Conservation (phyloP, 2,888 invertebrate species). For the Dicycla oo region DNA sequence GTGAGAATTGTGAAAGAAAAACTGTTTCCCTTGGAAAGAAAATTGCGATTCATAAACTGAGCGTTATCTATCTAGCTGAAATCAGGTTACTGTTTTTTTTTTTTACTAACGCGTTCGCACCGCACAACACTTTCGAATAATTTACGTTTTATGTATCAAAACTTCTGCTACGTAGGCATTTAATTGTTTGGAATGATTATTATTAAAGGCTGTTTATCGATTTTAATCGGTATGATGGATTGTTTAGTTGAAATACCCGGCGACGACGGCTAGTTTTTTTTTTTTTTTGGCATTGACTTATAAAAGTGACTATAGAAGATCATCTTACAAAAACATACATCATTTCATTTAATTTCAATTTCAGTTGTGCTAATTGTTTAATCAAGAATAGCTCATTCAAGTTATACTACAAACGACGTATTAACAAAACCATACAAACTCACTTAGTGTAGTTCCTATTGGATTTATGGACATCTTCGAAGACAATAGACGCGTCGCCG, state of each 20-base stretch:
- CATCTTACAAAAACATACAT: background rate
- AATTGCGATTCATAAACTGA: slow-evolving; percentile 56
- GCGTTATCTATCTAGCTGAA: slow-evolving; percentile 41
- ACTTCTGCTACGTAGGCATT: background rate
- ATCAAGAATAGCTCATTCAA: background rate
- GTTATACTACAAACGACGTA: background rate
- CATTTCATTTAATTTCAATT: background rate
- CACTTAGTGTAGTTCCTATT: slow-evolving; percentile 52
- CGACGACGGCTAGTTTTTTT: background rate
- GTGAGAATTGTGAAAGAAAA: slow-evolving; percentile 65
- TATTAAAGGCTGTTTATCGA: background rate
- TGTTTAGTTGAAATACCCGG: background rate
- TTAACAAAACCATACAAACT: slow-evolving; percentile 5
- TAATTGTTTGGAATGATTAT: background rate
- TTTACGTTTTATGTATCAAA: background rate
- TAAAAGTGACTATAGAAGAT: background rate
- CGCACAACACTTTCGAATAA: background rate
- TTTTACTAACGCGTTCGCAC: slow-evolving; percentile 8
- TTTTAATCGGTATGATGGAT: background rate
- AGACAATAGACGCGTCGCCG: slow-evolving; percentile 67
- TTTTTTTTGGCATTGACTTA: too few species aligned
- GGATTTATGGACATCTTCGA: slow-evolving; percentile 67
- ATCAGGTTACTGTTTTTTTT: slow-evolving; percentile 25
- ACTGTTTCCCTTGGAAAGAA: slow-evolving; percentile 50
- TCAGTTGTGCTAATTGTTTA: background rate